Evolutionary conservation across 2,113 vertebrate genomes (phyloP).

Genomic region (Argyrosomus japonicus): DNA sequence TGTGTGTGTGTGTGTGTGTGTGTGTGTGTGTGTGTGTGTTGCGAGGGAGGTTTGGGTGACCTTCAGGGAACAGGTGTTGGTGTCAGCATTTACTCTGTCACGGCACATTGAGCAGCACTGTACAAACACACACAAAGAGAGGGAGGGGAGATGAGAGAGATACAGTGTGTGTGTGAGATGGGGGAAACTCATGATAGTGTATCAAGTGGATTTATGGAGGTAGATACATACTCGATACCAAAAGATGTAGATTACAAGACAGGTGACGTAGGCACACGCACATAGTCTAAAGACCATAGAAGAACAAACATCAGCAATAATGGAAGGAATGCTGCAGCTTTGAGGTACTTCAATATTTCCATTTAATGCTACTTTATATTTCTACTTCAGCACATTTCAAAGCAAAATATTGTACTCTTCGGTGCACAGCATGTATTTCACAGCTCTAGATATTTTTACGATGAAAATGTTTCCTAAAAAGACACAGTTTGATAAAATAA

Average conservation of each 20-base stretch:
- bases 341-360: neutral
- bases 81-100: conserved; percentile 77
- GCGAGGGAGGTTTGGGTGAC: conserved; percentile 60
- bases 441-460: neutral
- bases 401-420: neutral
- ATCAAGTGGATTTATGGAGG: conserved; percentile 48
- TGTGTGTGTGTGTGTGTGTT: conserved; percentile 17
- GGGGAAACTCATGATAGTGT: conserved; percentile 22
- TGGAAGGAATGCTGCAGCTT: neutral
- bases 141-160: neutral
- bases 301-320: neutral
- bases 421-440: neutral
- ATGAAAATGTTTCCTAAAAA: neutral
- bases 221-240: conserved; percentile 19
- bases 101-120: conserved; percentile 68
- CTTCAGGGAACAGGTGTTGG: conserved; percentile 79
- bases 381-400: neutral
- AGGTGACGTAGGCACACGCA: neutral
- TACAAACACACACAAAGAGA: conserved; percentile 64
- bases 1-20: conserved; percentile 19
- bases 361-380: neutral
- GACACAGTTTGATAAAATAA: neutral
- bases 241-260: conserved; percentile 12
- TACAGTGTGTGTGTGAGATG: neutral
- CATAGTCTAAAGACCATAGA: neutral